A percentile compares a stretch with the other conserved stretches of the same genome.
These are phyloP conservation scores for Recurvirostra avosetta DNA, from an alignment of 2,113 vertebrate genomes.

Conservation along the genomic window DNA sequence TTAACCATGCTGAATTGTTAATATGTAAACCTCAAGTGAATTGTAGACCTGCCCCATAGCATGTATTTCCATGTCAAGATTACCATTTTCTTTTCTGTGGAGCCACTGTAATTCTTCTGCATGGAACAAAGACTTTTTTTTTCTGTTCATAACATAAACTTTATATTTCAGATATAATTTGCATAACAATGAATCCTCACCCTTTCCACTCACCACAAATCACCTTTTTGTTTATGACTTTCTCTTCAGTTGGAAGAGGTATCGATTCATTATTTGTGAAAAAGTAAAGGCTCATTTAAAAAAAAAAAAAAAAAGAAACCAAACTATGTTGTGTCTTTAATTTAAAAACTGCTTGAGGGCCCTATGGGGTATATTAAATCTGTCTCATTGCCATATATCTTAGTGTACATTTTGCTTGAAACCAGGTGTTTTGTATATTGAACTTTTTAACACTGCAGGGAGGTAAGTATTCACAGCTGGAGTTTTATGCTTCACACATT, in stretches of 20 bases:
- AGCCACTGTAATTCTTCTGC: neutral
- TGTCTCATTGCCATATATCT: constrained; percentile 80
- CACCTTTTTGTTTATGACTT: constrained; percentile 18
- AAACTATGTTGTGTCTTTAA: constrained; percentile 74
- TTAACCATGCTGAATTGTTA: neutral
- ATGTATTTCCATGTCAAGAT: neutral
- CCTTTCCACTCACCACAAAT: neutral
- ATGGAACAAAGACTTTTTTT: constrained; percentile 13
- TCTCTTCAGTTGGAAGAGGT: constrained; percentile 28
- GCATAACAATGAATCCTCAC: constrained; percentile 2
- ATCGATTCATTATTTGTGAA: constrained; percentile 70
- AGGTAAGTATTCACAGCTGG: constrained; percentile 87
- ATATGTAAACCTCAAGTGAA: neutral
- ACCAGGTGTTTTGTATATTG: constrained; percentile 86
- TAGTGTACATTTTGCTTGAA: constrained; percentile 79
- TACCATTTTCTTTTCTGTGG: neutral
- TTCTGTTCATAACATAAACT: neutral
- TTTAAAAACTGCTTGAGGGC: constrained; percentile 75
- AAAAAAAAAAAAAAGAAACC: neutral
- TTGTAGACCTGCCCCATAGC: neutral
- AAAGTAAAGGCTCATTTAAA: constrained; percentile 50
- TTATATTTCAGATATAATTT: constrained; percentile 28
- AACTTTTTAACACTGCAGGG: constrained; percentile 83
- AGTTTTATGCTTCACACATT: constrained; percentile 86
- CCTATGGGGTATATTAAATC: constrained; percentile 83